These are phyloP conservation scores for Haliclona indistincta DNA, from an alignment of 37 sponge, comb jelly and placozoan species.

Conservation along the genomic window DNA sequence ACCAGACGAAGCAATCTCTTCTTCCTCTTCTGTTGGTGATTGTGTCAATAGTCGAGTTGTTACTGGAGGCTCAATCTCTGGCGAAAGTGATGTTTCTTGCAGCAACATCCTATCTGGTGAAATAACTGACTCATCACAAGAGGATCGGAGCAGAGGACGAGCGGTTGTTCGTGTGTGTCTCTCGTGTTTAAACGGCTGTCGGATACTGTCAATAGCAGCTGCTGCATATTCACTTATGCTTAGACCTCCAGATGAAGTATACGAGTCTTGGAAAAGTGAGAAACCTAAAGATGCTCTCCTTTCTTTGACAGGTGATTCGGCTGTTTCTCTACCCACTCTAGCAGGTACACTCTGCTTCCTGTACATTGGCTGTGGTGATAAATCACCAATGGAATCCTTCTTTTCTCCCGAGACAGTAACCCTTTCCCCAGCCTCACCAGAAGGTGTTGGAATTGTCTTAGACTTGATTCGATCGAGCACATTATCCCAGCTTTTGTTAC, in stretches of 20 bases:
- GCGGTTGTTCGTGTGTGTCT: not conserved
- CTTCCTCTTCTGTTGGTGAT: not conserved
- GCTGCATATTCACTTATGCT: not conserved
- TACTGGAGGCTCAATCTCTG: not conserved
- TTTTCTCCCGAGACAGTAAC: not conserved
- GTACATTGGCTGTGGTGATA: not conserved
- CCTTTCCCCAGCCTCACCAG: not conserved
- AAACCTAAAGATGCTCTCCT: not conserved
- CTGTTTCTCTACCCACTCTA: not conserved
- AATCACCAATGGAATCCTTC: not conserved
- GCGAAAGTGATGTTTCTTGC: too few relatives aligned
- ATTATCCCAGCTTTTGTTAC: not conserved
- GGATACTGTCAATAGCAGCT: not conserved
- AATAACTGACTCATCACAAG: not conserved
- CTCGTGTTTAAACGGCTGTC: not conserved
- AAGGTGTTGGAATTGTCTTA: constrained; percentile 4
- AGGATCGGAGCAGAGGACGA: not conserved
- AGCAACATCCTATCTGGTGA: too few relatives aligned
- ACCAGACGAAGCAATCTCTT: constrained; percentile 13
- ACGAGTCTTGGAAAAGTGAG: not conserved
- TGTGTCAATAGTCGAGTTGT: not conserved
- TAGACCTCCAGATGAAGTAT: not conserved
- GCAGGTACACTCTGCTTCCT: not conserved
- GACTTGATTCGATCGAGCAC: not conserved
- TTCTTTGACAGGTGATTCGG: not conserved